A percentile compares a stretch with the other conserved stretches of the same genome.
These are phyloP conservation scores for Asteroscopus sphinx DNA, from an alignment of 2,888 invertebrate species.

Conservation along the genomic window DNA sequence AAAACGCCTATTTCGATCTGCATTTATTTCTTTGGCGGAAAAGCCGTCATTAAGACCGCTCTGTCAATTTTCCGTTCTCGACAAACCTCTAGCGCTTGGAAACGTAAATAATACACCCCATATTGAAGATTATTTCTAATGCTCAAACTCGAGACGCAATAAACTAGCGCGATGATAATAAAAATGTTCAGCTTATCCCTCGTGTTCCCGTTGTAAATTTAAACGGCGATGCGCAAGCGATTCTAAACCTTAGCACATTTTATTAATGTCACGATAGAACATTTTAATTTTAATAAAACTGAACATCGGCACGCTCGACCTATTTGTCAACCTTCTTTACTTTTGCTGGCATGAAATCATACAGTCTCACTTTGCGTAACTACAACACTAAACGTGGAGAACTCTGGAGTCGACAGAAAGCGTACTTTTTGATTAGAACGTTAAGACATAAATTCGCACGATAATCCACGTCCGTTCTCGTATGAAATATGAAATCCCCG, in stretches of 20 bases:
- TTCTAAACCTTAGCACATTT: slow-evolving; percentile 81
- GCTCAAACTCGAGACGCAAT: slow-evolving; percentile 82
- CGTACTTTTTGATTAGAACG: slow-evolving; percentile 80
- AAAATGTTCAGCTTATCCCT: slow-evolving; percentile 85
- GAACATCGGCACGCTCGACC: slow-evolving; percentile 88
- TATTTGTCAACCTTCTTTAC: slow-evolving; percentile 90
- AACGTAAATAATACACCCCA: slow-evolving; percentile 74
- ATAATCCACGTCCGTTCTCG: slow-evolving; percentile 77
- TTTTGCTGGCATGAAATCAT: slow-evolving; percentile 88
- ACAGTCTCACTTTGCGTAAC: slow-evolving; percentile 83
- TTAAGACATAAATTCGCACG: slow-evolving; percentile 86
- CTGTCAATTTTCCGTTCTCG: slow-evolving; percentile 59
- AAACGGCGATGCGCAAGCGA: slow-evolving; percentile 71
- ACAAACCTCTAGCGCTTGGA: slow-evolving; percentile 62
- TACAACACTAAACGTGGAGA: slow-evolving; percentile 70
- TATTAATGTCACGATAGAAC: slow-evolving; percentile 85
- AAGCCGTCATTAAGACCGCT: slow-evolving; percentile 61
- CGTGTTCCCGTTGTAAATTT: slow-evolving; percentile 82
- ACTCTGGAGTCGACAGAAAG: slow-evolving; percentile 73
- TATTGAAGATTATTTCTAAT: slow-evolving; percentile 84
- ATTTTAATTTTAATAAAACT: slow-evolving; percentile 89
- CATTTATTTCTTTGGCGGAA: slow-evolving; percentile 51
- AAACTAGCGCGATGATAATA: slow-evolving; percentile 86
- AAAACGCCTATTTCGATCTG: slow-evolving; percentile 53
- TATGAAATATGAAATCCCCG: slow-evolving; percentile 83